Evolutionary conservation across 2,888 invertebrate genomes (phyloP).

Genomic region (Lasioglossum zephyrum): DNA sequence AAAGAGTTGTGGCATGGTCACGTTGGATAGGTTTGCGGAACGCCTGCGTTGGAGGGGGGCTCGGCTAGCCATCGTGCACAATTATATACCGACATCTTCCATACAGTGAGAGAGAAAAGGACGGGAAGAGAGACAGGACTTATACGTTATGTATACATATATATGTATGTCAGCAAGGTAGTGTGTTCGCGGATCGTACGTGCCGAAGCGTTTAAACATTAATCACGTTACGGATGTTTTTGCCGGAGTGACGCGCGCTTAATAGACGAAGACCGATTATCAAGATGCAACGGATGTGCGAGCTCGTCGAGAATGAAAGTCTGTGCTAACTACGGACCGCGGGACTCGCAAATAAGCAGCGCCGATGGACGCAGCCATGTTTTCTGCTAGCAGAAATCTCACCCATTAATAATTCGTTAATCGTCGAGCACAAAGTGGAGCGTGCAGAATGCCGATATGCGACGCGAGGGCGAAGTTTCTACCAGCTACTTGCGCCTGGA

Average conservation of each 20-base stretch:
- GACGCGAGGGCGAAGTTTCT: constrained; percentile 98
- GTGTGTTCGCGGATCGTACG: constrained; percentile 71
- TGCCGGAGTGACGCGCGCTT: constrained; percentile 73
- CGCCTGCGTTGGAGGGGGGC: constrained; percentile 46
- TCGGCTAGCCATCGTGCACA: constrained; percentile 43
- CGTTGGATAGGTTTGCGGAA: constrained; percentile 50
- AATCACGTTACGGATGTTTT: constrained; percentile 76
- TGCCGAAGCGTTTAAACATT: constrained; percentile 71
- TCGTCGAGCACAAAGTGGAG: constrained; percentile 66
- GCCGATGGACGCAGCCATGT: constrained; percentile 84
- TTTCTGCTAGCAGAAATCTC: constrained; percentile 83
- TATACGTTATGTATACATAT: constrained; percentile 19
- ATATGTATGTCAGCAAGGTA: constrained; percentile 65
- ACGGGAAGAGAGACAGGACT: not conserved
- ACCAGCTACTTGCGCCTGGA: constrained; percentile 99
- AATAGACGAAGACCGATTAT: constrained; percentile 68
- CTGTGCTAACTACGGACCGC: constrained; percentile 62
- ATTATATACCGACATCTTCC: constrained; percentile 21
- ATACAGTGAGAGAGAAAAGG: not conserved
- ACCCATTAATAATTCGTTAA: constrained; percentile 73
- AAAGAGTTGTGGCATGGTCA: constrained; percentile 21
- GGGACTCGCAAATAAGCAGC: constrained; percentile 70
- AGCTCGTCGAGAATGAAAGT: constrained; percentile 67
- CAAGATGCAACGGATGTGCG: constrained; percentile 62
- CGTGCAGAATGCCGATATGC: constrained; percentile 95